Evolutionary conservation across 2,113 vertebrate genomes (phyloP), one percentile per base, ranked within the genome.

Genomic region (Parotia lawesii): DNA sequence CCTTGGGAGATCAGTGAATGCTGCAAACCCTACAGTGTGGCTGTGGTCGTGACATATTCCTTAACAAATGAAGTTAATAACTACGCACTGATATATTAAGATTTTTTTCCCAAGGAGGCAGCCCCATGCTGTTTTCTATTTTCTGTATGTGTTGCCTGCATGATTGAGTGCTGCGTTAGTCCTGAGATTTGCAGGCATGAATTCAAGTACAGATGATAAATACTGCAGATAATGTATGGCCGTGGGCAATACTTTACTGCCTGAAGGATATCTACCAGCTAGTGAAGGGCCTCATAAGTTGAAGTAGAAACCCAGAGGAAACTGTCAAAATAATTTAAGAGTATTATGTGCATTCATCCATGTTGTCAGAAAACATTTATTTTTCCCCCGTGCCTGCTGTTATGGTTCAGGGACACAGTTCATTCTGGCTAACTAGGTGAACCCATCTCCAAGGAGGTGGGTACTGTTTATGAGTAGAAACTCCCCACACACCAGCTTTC

Each of bases 61-160:
- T 74, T 74, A 93, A 90, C 85, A 93, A 90, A 94, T 77, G 79
- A 80, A 88, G 38, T 71, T 93, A 80, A 88, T 92, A 90, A 77
- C 75, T 86, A 27, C 27, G 19, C 35, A 33, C 25, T 88, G 72
- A 70, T 62, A 90, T 51, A 92, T 8, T 6, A 7, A 90, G 64
- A 64, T 69, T 88, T 95, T 95, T 95, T 83, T 83, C 75, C 69
- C 62, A 62, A 77, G 85, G 47, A 94, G 50, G 42, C 60, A 92
- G 47, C 12, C 35, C 31, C 83, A 27, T 79, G 51, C n/a, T 80
- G 60, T 74, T 94, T 93, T 60, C 42, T 77, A 33, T 80, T 91
- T 93, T 93, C 90, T 83, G 35, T 25, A 18, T 71, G 38, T 76
- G 60, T 58, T 83, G 42, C 58, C 54, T 85, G 66, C 47, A 77